phyloP scores from a whole-genome alignment of 1,140 invertebrate species.

The Trichomalopsis sarcophagae region DNA sequence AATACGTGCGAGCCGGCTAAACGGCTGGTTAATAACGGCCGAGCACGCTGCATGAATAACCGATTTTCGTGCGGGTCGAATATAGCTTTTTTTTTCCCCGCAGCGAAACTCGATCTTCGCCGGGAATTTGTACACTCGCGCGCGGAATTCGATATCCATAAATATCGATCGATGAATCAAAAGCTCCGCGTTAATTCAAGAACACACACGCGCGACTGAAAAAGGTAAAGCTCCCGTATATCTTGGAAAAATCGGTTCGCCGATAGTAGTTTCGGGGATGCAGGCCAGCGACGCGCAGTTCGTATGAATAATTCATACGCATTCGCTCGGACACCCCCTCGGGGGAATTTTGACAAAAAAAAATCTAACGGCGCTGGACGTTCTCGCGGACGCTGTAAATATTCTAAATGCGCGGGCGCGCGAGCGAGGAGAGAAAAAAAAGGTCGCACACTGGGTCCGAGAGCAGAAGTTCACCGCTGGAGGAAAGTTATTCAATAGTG shows the following conservation, averaged over 20 bases:
- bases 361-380: background rate
- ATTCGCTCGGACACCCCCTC: background rate
- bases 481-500: slow-evolving; percentile 14
- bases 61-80: no score
- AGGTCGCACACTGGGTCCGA: background rate
- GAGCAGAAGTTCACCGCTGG: background rate
- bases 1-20: no score
- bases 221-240: background rate
- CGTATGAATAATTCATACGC: slow-evolving; percentile 18
- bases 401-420: background rate
- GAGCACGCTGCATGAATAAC: no score
- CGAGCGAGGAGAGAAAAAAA: background rate
- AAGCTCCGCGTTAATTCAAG: background rate
- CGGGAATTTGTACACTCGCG: background rate
- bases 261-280: slow-evolving; percentile 2
- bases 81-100: background rate
- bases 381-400: slow-evolving; percentile 6
- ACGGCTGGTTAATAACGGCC: no score
- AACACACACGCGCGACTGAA: background rate
- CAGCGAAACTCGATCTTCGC: no score
- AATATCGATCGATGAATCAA: background rate
- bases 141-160: background rate
- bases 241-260: slow-evolving; percentile 15
- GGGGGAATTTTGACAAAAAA: slow-evolving; percentile 9
- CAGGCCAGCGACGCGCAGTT: background rate